Percentiles rank a stretch among this genome's conserved stretches.
Conservation (phyloP, 2,797 vertebrate genomes). For the Lutjanus argentimaculatus region DNA sequence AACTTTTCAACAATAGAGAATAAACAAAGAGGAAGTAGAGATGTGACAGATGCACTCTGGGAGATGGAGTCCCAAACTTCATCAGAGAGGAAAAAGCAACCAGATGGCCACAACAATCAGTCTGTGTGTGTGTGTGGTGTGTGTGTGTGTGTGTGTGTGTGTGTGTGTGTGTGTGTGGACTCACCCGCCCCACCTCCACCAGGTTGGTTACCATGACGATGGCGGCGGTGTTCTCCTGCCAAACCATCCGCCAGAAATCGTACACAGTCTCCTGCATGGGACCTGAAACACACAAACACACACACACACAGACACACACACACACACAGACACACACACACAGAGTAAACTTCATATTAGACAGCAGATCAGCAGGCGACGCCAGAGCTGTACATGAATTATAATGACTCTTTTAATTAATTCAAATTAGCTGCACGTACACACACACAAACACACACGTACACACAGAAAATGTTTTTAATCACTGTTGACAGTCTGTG, state of each 20-base stretch:
- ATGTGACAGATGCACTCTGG: slow-evolving; percentile 62
- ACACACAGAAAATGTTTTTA: slow-evolving; percentile 72
- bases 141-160: slow-evolving; percentile 32
- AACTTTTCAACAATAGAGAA: background rate
- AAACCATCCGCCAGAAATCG: slow-evolving; percentile 98
- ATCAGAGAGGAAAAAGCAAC: slow-evolving; percentile 49
- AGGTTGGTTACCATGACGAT: slow-evolving; percentile 99
- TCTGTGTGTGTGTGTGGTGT: slow-evolving; percentile 17
- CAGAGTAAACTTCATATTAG: slow-evolving; percentile 39
- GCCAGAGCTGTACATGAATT: slow-evolving; percentile 69
- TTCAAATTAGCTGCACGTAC: slow-evolving; percentile 67
- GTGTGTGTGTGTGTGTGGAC: slow-evolving; percentile 63
- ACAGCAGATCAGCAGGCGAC: slow-evolving; percentile 45
- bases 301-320: slow-evolving; percentile 17
- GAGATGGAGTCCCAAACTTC: slow-evolving; percentile 67
- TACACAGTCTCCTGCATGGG: slow-evolving; percentile 98
- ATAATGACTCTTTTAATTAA: slow-evolving; percentile 81
- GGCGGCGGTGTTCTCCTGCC: slow-evolving; percentile 97
- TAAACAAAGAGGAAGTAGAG: slow-evolving; percentile 35
- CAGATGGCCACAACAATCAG: slow-evolving; percentile 58
- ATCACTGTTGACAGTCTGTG: slow-evolving; percentile 82
- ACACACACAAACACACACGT: slow-evolving; percentile 39
- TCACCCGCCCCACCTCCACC: slow-evolving; percentile 98
- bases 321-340: slow-evolving; percentile 12
- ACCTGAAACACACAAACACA: slow-evolving; percentile 80